Percentiles rank a stretch among this genome's conserved stretches.
phyloP scores from a whole-genome alignment of 2,113 vertebrate genomes.

The Sceloporus undulatus region DNA sequence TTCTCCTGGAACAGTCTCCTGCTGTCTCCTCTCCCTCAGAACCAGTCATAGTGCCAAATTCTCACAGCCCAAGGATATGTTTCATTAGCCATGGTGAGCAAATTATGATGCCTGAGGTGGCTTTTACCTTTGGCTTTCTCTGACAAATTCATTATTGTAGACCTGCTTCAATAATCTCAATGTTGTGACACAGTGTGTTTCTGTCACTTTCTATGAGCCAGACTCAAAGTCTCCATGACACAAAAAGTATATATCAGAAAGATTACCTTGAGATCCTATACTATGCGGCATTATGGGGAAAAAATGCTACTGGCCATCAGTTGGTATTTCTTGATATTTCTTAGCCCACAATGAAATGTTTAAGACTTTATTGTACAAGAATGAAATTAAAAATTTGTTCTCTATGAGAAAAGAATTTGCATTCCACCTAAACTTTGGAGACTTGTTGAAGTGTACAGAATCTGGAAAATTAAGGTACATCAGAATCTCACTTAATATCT shows the following conservation, averaged over 20 bases:
- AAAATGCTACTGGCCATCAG: not conserved
- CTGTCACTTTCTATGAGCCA: not conserved
- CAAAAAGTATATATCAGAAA: not conserved
- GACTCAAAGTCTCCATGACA: slow-evolving; percentile 17
- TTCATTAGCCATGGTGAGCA: slow-evolving; percentile 11
- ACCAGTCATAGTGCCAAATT: slow-evolving; percentile 12
- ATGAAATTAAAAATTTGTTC: not conserved
- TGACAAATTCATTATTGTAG: slow-evolving; percentile 11
- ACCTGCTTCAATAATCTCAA: slow-evolving; percentile 6
- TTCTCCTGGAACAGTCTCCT: slow-evolving; percentile 20
- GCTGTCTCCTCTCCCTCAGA: slow-evolving; percentile 16
- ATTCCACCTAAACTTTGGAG: not conserved
- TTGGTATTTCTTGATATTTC: slow-evolving; percentile 1
- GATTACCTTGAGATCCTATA: slow-evolving; percentile 18
- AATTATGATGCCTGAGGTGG: slow-evolving; percentile 11
- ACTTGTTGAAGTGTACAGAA: not conserved
- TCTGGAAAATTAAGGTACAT: not conserved
- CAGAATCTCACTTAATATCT: not conserved
- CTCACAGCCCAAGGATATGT: slow-evolving; percentile 28
- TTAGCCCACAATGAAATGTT: not conserved
- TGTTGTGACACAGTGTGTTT: slow-evolving; percentile 17
- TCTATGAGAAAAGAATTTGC: not conserved
- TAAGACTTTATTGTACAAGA: not conserved
- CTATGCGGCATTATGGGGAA: not conserved
- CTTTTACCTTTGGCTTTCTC: slow-evolving; percentile 30